phyloP scores from a whole-genome alignment of 2,888 invertebrate species.

The Agapostemon virescens region DNA sequence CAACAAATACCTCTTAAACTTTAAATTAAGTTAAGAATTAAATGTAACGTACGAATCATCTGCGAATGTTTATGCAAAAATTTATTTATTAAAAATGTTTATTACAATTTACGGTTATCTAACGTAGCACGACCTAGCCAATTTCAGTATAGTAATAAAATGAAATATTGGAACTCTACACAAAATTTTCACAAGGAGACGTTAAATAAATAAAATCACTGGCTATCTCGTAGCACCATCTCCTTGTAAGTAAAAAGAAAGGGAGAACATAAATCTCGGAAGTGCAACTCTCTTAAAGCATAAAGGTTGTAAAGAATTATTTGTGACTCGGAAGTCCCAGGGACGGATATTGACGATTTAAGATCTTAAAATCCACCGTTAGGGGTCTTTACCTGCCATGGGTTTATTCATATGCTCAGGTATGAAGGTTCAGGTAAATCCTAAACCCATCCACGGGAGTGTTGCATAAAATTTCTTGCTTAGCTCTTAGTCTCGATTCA shows the following conservation, averaged over 20 bases:
- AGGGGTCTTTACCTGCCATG: background rate
- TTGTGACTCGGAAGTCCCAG: background rate
- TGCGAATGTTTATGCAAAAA: too few species aligned
- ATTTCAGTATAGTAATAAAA: background rate
- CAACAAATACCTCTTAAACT: too few species aligned
- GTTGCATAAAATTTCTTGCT: background rate
- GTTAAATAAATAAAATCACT: too few species aligned
- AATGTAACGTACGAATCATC: too few species aligned
- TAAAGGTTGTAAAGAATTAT: conserved; percentile 8
- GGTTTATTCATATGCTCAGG: background rate
- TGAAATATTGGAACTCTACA: too few species aligned
- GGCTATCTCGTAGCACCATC: too few species aligned
- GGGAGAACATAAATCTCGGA: background rate
- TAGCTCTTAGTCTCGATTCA: background rate
- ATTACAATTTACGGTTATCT: too few species aligned
- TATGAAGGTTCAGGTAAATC: conserved; percentile 32
- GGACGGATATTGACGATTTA: background rate
- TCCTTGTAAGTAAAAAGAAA: background rate
- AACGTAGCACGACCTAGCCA: too few species aligned
- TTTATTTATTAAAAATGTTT: too few species aligned
- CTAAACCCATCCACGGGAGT: background rate
- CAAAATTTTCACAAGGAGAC: too few species aligned
- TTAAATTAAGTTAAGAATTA: too few species aligned
- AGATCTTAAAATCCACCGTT: background rate
- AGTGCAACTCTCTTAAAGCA: background rate